Base-by-base conservation (phyloP, 35 echinoderm and acorn worm species). In the Ptychodera flava region DNA sequence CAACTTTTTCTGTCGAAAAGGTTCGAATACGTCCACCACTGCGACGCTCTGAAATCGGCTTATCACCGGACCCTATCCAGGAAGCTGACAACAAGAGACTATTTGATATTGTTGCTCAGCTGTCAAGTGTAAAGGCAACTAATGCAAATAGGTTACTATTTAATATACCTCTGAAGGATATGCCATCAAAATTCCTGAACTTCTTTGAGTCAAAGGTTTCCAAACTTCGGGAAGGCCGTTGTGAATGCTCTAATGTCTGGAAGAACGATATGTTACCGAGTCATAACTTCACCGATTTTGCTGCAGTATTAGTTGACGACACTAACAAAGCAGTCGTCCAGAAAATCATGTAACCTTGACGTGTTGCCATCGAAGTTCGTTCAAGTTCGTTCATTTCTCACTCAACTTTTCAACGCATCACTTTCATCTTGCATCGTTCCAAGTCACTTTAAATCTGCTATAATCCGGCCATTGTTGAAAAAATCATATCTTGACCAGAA, bases 381-480 rank as follows among this genome's bases (percentile, higher is more conserved):
- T 12, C 6, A 64, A 64, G 22, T 22, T 64, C 45, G 6, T 12
- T 64, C 45, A 64, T 12, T 22, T 64, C 45, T 64, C 45, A 12
- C 45, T 6, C 22, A 64, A 6, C 45, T 64, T 64, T 64, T 75
- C 28, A 75, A 84, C 28, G 31, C 10, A 2, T 80, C 78, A 29
- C 78, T 80, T 28, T 80, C 78, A 28, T 14, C 78, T 29, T 12
- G 78, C 28, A 80, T 29, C 28, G 28, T 80, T 32, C 78, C 78
- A 15, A 29, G 78, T 80, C 78, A 80, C 31, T 80, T 80, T 80
- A 80, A 80, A 29, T 80, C 78, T 28, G 78, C 78, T 14, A 32
- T 80, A 15, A 80, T 80, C 30, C 31, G 28, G 1, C 78, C 78
- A 12, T 29, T 80, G 31, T 32, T 80, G n/a, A 80, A 80, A 80